Evolutionary conservation across 2,888 invertebrate species (phyloP).

Genomic region (Serripes groenlandicus): DNA sequence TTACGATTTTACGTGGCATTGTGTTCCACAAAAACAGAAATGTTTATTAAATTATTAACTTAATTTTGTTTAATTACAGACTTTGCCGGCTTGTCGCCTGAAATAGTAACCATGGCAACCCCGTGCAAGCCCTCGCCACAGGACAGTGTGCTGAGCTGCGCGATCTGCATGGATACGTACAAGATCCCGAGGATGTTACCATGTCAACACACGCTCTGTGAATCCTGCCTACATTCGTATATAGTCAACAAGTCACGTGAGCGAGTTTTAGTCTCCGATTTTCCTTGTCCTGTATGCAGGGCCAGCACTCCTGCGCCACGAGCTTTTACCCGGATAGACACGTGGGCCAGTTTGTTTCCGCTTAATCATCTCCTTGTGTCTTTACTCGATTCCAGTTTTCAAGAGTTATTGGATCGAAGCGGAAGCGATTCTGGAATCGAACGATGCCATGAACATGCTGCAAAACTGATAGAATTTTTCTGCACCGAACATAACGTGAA

Average conservation of each 20-base stretch:
- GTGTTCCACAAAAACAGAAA: no score
- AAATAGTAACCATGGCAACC: constrained; percentile 40
- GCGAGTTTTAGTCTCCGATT: constrained; percentile 64
- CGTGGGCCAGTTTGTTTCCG: constrained; percentile 63
- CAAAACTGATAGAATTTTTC: constrained; percentile 63
- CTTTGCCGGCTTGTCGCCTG: neutral
- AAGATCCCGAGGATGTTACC: constrained; percentile 65
- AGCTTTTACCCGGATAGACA: constrained; percentile 66
- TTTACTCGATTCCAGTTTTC: constrained; percentile 59
- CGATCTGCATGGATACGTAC: constrained; percentile 68
- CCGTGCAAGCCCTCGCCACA: constrained; percentile 56
- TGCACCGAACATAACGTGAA: constrained; percentile 56
- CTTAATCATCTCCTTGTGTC: constrained; percentile 64
- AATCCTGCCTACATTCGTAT: constrained; percentile 64
- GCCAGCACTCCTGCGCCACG: constrained; percentile 64
- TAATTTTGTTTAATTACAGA: neutral
- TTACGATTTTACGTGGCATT: no score
- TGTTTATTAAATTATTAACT: no score
- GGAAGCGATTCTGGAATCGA: constrained; percentile 34
- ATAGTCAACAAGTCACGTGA: constrained; percentile 65
- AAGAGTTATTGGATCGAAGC: constrained; percentile 47
- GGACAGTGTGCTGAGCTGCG: constrained; percentile 61
- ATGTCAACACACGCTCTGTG: constrained; percentile 66
- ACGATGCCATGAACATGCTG: constrained; percentile 52
- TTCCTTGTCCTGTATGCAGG: constrained; percentile 64